Conservation (phyloP, 2,888 invertebrate species). For the Gymnocheta viridis region DNA sequence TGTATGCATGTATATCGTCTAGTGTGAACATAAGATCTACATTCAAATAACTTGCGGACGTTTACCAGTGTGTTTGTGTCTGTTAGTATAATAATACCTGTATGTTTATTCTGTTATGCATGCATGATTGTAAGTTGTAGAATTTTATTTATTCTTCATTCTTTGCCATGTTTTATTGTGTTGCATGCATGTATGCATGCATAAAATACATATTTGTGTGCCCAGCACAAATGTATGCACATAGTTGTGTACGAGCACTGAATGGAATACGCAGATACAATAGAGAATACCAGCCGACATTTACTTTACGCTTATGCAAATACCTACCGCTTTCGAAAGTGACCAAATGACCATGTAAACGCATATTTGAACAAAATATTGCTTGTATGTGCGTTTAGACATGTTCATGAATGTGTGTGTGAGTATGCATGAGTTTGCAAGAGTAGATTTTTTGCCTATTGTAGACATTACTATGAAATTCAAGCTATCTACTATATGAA, state of each 20-base stretch:
- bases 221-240: conserved; percentile 24
- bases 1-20: too few relatives aligned
- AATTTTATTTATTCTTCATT: conserved; percentile 32
- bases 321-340: conserved; percentile 69
- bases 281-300: conserved; percentile 63
- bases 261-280: conserved; percentile 49
- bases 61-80: conserved; percentile 13
- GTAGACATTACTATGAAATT: conserved; percentile 39
- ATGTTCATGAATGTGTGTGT: neutral
- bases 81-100: conserved; percentile 56
- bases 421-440: neutral
- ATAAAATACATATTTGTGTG: conserved; percentile 28
- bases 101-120: conserved; percentile 56
- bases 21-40: neutral
- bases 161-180: conserved; percentile 23
- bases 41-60: conserved; percentile 16
- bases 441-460: neutral
- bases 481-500: conserved; percentile 21
- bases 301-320: conserved; percentile 70
- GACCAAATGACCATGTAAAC: conserved; percentile 72
- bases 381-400: neutral
- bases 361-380: conserved; percentile 69
- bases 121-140: conserved; percentile 58
- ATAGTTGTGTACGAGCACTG: conserved; percentile 30
- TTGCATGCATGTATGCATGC: conserved; percentile 34